Evolutionary conservation across 2,888 invertebrate species (phyloP).

Genomic region (Cremastinae sp.): DNA sequence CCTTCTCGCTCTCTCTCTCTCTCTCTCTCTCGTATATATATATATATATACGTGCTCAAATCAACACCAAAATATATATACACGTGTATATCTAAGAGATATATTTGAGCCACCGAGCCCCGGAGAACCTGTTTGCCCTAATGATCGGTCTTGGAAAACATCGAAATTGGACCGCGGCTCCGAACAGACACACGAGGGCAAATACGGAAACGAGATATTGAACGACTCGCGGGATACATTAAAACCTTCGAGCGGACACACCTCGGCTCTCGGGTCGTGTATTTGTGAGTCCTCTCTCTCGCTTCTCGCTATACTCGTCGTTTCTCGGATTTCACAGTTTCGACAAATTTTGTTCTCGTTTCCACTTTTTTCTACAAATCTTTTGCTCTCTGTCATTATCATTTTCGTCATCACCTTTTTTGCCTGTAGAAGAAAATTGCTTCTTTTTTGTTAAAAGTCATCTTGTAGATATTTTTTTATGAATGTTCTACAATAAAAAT

Average conservation of each 20-base stretch:
- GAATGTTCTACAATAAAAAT: too few relatives aligned
- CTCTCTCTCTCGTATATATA: background rate
- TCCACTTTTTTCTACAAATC: slow-evolving; percentile 10
- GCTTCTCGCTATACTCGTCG: slow-evolving; percentile 37
- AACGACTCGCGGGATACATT: slow-evolving; percentile 45
- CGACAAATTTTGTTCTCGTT: slow-evolving; percentile 36
- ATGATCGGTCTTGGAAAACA: slow-evolving; percentile 66
- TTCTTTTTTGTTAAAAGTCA: background rate
- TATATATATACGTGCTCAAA: background rate
- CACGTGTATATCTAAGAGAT: slow-evolving; percentile 13
- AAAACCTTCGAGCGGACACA: slow-evolving; percentile 20
- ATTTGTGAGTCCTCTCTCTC: slow-evolving; percentile 20
- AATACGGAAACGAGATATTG: slow-evolving; percentile 57
- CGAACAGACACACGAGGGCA: slow-evolving; percentile 52
- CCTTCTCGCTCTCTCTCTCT: slow-evolving; percentile 3
- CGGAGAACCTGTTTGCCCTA: slow-evolving; percentile 63
- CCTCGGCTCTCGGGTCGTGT: background rate
- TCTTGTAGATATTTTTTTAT: too few relatives aligned
- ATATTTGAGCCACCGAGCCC: slow-evolving; percentile 37
- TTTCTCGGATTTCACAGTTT: slow-evolving; percentile 51
- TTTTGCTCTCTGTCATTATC: slow-evolving; percentile 14
- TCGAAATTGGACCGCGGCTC: slow-evolving; percentile 61
- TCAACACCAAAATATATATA: slow-evolving; percentile 11
- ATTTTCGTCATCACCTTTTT: slow-evolving; percentile 18
- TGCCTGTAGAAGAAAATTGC: background rate